Percentiles rank a stretch among this genome's conserved stretches.
These are phyloP conservation scores for Phodopus roborovskii DNA, from an alignment of 2,113 vertebrate species.

Conservation along the genomic window DNA sequence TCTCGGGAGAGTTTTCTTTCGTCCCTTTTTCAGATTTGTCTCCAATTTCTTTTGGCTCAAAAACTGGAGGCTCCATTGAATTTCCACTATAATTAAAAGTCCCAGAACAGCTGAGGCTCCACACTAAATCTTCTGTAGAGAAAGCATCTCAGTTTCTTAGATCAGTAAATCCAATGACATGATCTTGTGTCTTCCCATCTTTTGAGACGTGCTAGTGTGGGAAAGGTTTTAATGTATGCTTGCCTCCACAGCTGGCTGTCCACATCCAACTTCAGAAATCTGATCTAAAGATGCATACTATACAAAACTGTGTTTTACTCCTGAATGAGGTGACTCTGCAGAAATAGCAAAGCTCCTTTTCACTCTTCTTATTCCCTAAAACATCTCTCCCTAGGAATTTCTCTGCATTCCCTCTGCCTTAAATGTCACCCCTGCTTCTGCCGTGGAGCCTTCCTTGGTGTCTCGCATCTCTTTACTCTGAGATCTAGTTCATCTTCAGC, in stretches of 20 bases:
- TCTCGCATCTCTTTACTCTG: constrained; percentile 93
- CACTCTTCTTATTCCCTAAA: constrained; percentile 98
- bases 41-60: constrained; percentile 89
- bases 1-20: constrained; percentile 96
- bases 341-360: constrained; percentile 97
- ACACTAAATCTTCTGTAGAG: constrained; percentile 94
- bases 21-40: constrained; percentile 93
- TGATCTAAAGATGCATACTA: constrained; percentile 96
- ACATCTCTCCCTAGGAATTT: constrained; percentile 94
- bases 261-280: constrained; percentile 96
- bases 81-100: constrained; percentile 97
- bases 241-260: constrained; percentile 96
- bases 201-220: constrained; percentile 93
- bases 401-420: constrained; percentile 97
- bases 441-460: constrained; percentile 94
- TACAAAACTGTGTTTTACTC: constrained; percentile 93
- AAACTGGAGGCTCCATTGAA: constrained; percentile 93
- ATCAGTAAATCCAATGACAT: constrained; percentile 94
- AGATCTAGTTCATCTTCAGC: constrained; percentile 96
- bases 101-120: constrained; percentile 93
- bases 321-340: constrained; percentile 95
- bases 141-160: constrained; percentile 97
- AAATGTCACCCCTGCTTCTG: constrained; percentile 94
- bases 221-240: constrained; percentile 94
- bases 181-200: constrained; percentile 96